Evolutionary conservation across 2,797 vertebrate genomes (phyloP), one percentile per base, ranked within the genome.

Genomic region (Chromobotia macracanthus): DNA sequence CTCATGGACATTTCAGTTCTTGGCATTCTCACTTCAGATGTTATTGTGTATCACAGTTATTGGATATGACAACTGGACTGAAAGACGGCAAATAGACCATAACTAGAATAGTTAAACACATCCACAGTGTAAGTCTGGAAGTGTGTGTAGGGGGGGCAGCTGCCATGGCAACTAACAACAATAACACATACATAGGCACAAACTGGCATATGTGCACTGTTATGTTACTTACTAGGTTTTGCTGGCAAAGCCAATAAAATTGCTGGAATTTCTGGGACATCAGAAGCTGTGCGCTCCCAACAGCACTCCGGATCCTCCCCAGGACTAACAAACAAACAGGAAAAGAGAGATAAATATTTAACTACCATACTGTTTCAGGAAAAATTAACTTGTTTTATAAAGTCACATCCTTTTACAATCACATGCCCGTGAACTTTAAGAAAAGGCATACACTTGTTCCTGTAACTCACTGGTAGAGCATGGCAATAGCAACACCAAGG

Each of bases 261-360:
- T 99, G 98, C 92, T 99, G 97, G 93, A 99, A 99, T 91, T 99
- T 99, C 95, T 99, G 98, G 85, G 98, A 98, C 97, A 99, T 99
- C 71, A 99, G 96, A 71, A 99, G 95, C 91, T 99, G 98, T 85
- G 97, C 98, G 0, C 98, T 99, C 88, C 98, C 98, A 56, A 99
- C 97, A 1, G 97, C 98, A 88, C 98, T 99, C 87, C 98, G 90
- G 89, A 99, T 99, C 87, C 97, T 98, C 64, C 98, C 98, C 79
- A 99, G 93, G 87, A 94, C 98, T 99, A 64, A 53, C 10, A 77
- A 19, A 65, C 6, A 5, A 35, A 18, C 60, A 63, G 15, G 2
- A 13, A 18, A 9, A 63, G 6, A 31, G 23, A 63, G 16, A 21
- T 28, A 35, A 63, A 31, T 28, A 35, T 63, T 7, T 18, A 31